Conservation (phyloP, 2,113 vertebrate genomes). For the Prinia subflava region DNA sequence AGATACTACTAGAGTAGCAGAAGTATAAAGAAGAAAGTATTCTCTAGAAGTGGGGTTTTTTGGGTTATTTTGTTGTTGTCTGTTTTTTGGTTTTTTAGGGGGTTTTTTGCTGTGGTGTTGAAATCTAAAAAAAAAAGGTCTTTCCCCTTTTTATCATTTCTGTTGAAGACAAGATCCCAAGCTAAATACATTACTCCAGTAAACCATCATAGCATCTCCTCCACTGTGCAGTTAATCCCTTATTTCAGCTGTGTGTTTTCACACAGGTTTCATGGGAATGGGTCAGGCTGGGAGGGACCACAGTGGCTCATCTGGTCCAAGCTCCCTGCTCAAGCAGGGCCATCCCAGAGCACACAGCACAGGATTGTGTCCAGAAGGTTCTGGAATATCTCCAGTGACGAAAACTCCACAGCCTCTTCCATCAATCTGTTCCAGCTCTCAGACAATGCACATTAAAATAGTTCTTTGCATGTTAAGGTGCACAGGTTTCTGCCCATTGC, state of each 20-base stretch:
- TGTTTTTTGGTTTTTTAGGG: too few relatives aligned
- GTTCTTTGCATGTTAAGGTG: background rate
- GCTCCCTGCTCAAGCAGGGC: background rate
- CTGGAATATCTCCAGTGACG: background rate
- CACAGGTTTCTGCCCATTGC: background rate
- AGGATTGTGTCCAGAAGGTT: background rate
- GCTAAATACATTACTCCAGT: background rate
- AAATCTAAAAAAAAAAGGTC: background rate
- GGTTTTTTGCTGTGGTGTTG: background rate
- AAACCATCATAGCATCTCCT: background rate
- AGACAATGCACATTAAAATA: too few relatives aligned
- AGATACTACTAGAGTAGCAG: background rate
- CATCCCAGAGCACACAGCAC: background rate
- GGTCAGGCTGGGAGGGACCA: background rate
- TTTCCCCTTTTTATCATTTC: background rate
- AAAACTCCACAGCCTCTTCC: background rate
- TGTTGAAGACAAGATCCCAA: background rate
- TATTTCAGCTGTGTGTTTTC: background rate
- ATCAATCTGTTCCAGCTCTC: background rate
- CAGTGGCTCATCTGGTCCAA: background rate
- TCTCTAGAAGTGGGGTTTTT: background rate
- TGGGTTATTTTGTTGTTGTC: background rate
- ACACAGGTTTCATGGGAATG: background rate
- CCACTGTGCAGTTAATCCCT: background rate
- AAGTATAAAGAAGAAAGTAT: background rate